Conservation (phyloP, 35 echinoderm and acorn worm species). For the Anneissia japonica region DNA sequence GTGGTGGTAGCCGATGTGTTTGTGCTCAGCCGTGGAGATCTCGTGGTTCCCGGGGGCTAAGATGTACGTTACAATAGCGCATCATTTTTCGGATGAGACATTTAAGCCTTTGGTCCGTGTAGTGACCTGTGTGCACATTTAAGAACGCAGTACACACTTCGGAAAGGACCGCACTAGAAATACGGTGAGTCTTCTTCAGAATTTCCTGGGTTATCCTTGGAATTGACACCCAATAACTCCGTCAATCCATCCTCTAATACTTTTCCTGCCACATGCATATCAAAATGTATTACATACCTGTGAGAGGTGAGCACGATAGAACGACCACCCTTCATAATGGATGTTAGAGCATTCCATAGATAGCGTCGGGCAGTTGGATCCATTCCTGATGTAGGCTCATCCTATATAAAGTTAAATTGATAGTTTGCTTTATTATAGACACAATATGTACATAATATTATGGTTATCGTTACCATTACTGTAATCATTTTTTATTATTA, state of each 20-base stretch:
- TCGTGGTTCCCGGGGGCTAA: background rate
- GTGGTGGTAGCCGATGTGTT: background rate
- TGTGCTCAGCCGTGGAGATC: background rate
- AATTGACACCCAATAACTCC: background rate
- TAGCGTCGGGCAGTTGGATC: conserved; percentile 84
- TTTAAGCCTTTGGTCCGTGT: background rate
- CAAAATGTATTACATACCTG: conserved; percentile 41
- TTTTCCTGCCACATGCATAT: too few species aligned
- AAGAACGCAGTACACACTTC: too few species aligned
- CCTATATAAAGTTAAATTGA: conserved; percentile 35
- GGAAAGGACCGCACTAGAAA: background rate
- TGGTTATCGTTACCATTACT: background rate
- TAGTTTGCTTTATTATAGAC: background rate
- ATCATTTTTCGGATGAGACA: too few species aligned
- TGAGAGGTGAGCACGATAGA: conserved; percentile 92
- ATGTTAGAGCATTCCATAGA: conserved; percentile 83
- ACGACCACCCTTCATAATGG: conserved; percentile 78
- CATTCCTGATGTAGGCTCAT: conserved; percentile 98
- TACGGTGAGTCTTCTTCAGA: background rate
- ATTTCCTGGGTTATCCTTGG: background rate
- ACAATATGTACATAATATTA: background rate
- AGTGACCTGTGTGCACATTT: background rate
- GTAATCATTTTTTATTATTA: background rate
- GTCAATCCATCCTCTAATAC: background rate
- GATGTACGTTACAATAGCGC: background rate